Base-by-base conservation (phyloP, 2,113 vertebrate species). In the Todiramphus saurophagus region DNA sequence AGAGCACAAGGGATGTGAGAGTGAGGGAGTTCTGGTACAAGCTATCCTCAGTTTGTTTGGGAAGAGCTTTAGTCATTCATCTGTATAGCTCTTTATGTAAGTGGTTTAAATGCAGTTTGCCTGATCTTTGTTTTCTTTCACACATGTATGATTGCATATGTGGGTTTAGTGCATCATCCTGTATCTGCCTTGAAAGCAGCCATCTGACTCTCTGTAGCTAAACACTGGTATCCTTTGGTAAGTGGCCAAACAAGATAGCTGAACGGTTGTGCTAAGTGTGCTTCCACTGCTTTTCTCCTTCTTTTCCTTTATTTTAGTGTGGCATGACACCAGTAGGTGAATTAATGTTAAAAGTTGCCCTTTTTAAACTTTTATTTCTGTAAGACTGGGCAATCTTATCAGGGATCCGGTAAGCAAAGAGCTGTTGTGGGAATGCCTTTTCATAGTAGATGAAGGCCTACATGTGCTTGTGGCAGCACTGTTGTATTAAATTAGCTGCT, bases 81-180 rank as follows among this genome's bases (percentile, higher is more conserved):
- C 1, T 46, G 7, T 46, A 8, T 81, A 24, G 73, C 62, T 96
- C 66, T 81, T 97, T 88, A 85, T 77, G 1, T 55, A 88, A 91
- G 73, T 81, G 94, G 92, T 95, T 93, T 94, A 84, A 96, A 69
- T 78, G 20, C 43, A 84, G 70, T 50, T 92, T 87, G 16, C 5
- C 44, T 83, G 59, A 31, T 85, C 89, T 21, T 96, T 77, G 80
- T 97, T 96, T 96, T 90, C 74, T 96, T 84, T 83, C 68, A 86
- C 89, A 89, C 72, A 67, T 58, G 55, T 93, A 46, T 12, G 63
- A 4, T 66, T 79, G 11, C 3, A 9, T 70, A 8, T 56, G 30
- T 79, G 79, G 27, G 25, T 86, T 92, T 88, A 82, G n/a, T 73
- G 10, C 41, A 56, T 96, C 76, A 66, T 92, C 16, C 17, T 79